Evolutionary conservation across 2,888 invertebrate genomes (phyloP).

Genomic region (Chironomus tentans): DNA sequence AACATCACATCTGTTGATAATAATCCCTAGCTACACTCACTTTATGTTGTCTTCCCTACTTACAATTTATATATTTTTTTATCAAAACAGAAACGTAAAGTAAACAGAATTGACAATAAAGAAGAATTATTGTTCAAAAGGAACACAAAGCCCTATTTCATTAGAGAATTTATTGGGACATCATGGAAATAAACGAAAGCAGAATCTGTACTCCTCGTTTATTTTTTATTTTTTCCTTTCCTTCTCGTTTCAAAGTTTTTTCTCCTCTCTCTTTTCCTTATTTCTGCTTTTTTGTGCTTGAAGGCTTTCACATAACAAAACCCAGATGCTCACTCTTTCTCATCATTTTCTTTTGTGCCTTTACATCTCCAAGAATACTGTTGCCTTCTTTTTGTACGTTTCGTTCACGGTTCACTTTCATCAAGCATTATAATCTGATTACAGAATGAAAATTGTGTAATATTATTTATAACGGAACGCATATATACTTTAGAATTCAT

Average conservation of each 20-base stretch:
- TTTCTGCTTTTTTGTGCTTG: background rate
- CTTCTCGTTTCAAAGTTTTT: background rate
- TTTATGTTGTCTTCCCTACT: no score
- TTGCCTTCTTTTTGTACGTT: background rate
- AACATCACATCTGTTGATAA: no score
- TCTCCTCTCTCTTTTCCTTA: background rate
- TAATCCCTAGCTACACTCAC: no score
- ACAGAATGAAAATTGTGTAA: background rate
- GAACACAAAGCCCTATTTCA: constrained; percentile 10
- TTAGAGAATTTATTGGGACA: constrained; percentile 18
- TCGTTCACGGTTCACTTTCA: constrained; percentile 1
- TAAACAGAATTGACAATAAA: constrained; percentile 22
- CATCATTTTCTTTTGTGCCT: no score
- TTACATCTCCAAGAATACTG: background rate
- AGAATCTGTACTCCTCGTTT: background rate
- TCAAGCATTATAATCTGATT: constrained; percentile 20
- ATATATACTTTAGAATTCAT: constrained; percentile 8
- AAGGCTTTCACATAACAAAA: background rate
- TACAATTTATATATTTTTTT: no score
- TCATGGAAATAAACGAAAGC: background rate
- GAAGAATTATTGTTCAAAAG: constrained; percentile 13
- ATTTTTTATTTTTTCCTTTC: background rate
- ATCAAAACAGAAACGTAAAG: background rate
- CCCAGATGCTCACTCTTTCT: background rate
- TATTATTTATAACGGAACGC: constrained; percentile 16